These are phyloP conservation scores for Prunella fulvescens DNA, from an alignment of 2,113 vertebrate genomes.

Conservation along the genomic window DNA sequence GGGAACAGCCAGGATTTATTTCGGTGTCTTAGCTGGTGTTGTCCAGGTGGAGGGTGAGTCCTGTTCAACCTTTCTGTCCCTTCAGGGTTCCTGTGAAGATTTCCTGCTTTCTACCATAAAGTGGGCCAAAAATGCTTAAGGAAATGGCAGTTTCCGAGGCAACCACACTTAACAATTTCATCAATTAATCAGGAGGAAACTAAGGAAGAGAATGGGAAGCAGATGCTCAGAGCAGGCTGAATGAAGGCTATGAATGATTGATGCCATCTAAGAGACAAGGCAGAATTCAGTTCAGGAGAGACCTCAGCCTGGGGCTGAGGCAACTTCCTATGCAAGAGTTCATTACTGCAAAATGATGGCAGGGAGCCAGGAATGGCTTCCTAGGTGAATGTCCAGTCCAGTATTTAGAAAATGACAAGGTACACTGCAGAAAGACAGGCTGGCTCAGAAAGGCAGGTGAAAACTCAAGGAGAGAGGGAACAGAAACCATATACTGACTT, in stretches of 20 bases:
- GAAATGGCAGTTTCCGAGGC: constrained; percentile 12
- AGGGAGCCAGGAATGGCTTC: not conserved
- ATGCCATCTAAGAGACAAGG: not conserved
- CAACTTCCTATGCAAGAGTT: not conserved
- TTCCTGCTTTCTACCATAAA: not conserved
- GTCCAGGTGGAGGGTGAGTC: not conserved
- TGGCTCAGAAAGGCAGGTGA: not conserved
- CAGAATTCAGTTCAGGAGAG: not conserved
- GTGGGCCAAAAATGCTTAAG: not conserved
- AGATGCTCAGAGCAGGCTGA: not conserved
- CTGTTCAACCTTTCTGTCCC: not conserved
- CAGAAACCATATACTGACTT: not conserved
- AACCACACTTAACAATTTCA: constrained; percentile 16
- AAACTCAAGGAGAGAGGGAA: not conserved
- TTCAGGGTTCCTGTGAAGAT: not conserved
- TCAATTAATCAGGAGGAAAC: constrained; percentile 48
- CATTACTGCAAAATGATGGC: not conserved
- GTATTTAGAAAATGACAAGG: not conserved
- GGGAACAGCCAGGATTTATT: not conserved
- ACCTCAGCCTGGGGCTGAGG: not conserved
- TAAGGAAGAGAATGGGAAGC: constrained; percentile 39
- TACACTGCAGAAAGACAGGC: not conserved
- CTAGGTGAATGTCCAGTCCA: not conserved
- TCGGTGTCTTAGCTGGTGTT: not conserved
- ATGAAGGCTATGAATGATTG: constrained; percentile 20